Evolutionary conservation across 2,113 vertebrate genomes (phyloP).

Genomic region (Orycteropus afer): DNA sequence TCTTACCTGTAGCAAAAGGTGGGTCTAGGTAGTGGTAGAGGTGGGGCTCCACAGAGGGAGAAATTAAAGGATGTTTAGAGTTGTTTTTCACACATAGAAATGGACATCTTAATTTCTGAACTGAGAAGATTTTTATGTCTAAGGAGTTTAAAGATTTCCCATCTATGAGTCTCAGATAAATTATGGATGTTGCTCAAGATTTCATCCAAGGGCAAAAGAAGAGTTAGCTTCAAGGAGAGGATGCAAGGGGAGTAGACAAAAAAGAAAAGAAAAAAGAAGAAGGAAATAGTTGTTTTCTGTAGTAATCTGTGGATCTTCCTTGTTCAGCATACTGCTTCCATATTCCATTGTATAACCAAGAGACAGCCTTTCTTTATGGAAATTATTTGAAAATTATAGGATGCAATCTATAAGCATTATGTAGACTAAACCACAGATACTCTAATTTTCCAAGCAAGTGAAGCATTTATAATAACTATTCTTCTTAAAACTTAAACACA

Average conservation of each 20-base stretch:
- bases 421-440: background rate
- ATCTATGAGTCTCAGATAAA: background rate
- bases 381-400: background rate
- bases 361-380: background rate
- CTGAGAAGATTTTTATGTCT: background rate
- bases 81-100: background rate
- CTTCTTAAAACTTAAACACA: background rate
- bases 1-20: background rate
- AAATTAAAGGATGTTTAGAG: background rate
- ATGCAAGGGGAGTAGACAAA: background rate
- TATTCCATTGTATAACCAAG: background rate
- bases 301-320: background rate
- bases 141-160: background rate
- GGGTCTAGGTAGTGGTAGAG: background rate
- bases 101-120: background rate
- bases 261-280: background rate
- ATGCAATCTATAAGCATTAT: background rate
- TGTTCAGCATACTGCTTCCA: background rate
- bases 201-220: background rate
- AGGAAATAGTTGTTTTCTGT: background rate
- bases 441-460: background rate
- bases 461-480: background rate
- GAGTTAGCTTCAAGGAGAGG: background rate
- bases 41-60: background rate
- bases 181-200: background rate